Evolutionary conservation across 2,113 vertebrate species (phyloP), one percentile per base, ranked within the genome.

Genomic region (Chunga burmeisteri): DNA sequence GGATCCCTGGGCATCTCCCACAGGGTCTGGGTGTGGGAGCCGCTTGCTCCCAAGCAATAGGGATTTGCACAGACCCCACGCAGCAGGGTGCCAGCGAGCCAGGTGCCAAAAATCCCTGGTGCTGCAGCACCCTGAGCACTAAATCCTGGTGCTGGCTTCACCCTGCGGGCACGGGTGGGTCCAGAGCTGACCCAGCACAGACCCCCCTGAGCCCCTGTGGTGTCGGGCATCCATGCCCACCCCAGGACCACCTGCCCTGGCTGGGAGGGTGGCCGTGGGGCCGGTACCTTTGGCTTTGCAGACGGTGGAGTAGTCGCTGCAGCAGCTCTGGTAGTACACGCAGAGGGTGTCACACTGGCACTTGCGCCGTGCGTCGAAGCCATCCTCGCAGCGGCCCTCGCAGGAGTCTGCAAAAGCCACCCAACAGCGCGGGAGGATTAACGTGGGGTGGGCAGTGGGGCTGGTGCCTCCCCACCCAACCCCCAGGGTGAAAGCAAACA

Each of bases 261-360:
- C 20, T 11, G 7, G 59, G 21, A 53, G 38, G 16, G 34, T 0
- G 4, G 52, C 50, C 2, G 0, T 1, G 6, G 61, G 27, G 40
- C 56, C 5, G 2, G 66, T 98, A 99, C 99, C 98, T 97, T 96
- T 98, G 88, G 96, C 93, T 61, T 97, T 98, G 95, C 99, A 99
- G 82, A 85, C 83, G 0, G 71, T 84, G 71, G 97, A 50, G 47
- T 98, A 99, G 96, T 99, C 99, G 0, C n/a, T 74, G 75, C 99
- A 99, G 97, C 99, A 99, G 98, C 99, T 99, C 95, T 98, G 96
- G 98, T 99, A 99, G 94, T 99, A 99, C 38, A 97, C 42, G 74
- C 99, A 99, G 95, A 99, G 98, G 23, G 98, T 97, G n/a, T 99
- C 99, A 27, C 99, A 99, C 96, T 99, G 99, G 95, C 99, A 99